Percentiles rank a stretch among this genome's conserved stretches.
Evolutionary conservation across 2,797 vertebrate species (phyloP).

Genomic region (Gymnothorax javanicus): DNA sequence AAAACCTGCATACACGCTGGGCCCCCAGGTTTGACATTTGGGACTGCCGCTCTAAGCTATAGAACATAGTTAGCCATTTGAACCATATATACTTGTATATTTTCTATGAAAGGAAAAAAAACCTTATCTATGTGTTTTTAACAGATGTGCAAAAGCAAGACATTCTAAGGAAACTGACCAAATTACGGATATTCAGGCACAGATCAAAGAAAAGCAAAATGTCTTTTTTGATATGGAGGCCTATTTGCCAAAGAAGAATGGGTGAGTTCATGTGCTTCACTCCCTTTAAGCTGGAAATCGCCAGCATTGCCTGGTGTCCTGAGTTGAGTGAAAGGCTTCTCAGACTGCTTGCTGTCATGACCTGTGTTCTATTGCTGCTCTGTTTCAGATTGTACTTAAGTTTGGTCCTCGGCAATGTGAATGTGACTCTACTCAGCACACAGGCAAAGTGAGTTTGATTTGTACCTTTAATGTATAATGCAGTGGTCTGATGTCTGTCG

Average conservation of each 20-base stretch:
- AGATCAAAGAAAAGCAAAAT: slow-evolving; percentile 91
- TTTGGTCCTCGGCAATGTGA: slow-evolving; percentile 93
- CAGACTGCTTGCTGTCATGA: background rate
- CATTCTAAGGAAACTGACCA: slow-evolving; percentile 74
- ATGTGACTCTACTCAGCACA: slow-evolving; percentile 95
- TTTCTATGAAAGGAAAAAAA: too few species aligned
- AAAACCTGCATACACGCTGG: too few species aligned
- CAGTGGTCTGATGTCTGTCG: background rate
- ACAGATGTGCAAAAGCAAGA: slow-evolving; percentile 74
- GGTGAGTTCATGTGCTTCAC: slow-evolving; percentile 69
- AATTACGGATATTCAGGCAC: slow-evolving; percentile 78
- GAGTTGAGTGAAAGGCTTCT: background rate
- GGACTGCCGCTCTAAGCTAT: background rate
- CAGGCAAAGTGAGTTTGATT: slow-evolving; percentile 88
- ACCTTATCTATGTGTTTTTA: background rate
- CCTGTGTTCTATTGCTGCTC: slow-evolving; percentile 35
- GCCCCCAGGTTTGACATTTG: too few species aligned
- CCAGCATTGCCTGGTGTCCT: background rate
- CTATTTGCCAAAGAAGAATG: slow-evolving; percentile 95
- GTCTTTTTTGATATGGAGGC: slow-evolving; percentile 98
- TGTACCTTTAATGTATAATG: background rate
- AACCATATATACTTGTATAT: background rate
- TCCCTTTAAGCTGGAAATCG: background rate
- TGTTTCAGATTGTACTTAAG: slow-evolving; percentile 89
- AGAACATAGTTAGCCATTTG: background rate